Percentiles rank a stretch among this genome's conserved stretches.
phyloP scores from a whole-genome alignment of 2,888 invertebrate genomes.

The Harpagoxenus sublaevis region DNA sequence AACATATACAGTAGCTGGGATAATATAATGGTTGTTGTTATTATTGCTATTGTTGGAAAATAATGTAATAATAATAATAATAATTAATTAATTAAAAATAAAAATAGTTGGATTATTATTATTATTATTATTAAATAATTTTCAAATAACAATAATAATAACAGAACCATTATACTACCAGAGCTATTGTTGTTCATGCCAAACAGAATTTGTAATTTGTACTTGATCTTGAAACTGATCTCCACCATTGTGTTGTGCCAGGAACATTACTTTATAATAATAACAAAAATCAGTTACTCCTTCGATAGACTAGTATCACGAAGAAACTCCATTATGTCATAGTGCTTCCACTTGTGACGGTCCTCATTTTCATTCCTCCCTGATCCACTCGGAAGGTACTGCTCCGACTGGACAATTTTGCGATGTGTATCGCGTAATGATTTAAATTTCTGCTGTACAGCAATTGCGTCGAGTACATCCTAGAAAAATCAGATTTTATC shows the following conservation, averaged over 20 bases:
- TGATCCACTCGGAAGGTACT: conserved; percentile 1
- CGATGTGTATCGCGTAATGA: conserved; percentile 16
- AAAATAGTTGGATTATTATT: neutral
- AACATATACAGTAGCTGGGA: neutral
- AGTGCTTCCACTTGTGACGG: conserved; percentile 3
- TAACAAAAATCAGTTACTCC: conserved; percentile 8
- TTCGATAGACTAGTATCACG: conserved; percentile 5
- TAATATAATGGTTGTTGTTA: neutral
- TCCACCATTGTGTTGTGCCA: neutral
- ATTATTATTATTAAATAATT: no score
- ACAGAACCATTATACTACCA: no score
- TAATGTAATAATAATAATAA: conserved; percentile 8
- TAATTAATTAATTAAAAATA: neutral
- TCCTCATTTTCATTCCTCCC: conserved; percentile 5
- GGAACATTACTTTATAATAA: conserved; percentile 14
- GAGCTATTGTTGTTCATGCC: neutral
- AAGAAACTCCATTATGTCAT: conserved; percentile 20
- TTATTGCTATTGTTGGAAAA: neutral
- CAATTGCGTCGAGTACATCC: neutral
- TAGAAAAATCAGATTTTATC: conserved; percentile 13
- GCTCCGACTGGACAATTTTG: conserved; percentile 7
- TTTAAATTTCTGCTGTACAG: conserved; percentile 8
- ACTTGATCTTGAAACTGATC: neutral
- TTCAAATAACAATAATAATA: no score
- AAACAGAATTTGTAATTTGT: neutral